A percentile compares a stretch with the other conserved stretches of the same genome.
Conservation (phyloP, 1,140 invertebrate species). For the Plectus sambesii region DNA sequence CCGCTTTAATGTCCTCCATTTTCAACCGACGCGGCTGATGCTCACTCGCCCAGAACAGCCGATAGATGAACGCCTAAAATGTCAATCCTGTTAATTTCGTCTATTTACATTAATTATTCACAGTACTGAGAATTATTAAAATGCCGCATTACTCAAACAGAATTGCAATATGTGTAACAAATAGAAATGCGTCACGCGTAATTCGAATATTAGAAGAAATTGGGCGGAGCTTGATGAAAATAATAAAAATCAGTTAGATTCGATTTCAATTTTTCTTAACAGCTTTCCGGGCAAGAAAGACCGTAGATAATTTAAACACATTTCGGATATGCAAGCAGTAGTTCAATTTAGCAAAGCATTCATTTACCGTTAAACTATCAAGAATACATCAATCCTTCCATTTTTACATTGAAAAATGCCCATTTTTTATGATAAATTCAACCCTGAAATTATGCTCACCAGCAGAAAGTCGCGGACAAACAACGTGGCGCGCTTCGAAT, state of each 20-base stretch:
- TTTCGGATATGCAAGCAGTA: no score
- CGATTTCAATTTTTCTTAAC: no score
- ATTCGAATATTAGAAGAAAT: no score
- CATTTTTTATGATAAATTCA: conserved; percentile 6
- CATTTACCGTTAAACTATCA: background rate
- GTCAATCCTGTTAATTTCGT: conserved; percentile 4
- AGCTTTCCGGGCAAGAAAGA: no score
- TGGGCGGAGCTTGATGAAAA: no score
- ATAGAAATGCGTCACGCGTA: background rate
- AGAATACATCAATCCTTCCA: background rate
- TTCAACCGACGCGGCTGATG: conserved; percentile 80
- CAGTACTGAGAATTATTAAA: no score
- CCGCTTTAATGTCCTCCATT: conserved; percentile 98
- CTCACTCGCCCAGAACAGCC: conserved; percentile 89
- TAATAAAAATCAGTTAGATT: no score
- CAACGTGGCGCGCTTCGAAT: conserved; percentile 95
- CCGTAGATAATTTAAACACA: no score
- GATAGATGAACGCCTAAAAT: conserved; percentile 83
- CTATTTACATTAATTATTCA: no score
- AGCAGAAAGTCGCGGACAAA: conserved; percentile 95
- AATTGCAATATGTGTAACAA: no score
- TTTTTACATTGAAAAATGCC: conserved; percentile 8
- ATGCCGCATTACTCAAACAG: no score
- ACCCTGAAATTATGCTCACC: conserved; percentile 49
- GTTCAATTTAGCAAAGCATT: no score